phyloP scores from a whole-genome alignment of 1,140 invertebrate species.

The Drosophila melanogaster region Release_6_plus_ISO1_MT NC_004354.4:17434001-17434500 shows the following conservation, averaged over 20 bases:
- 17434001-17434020: no score
- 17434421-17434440: not conserved
- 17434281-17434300: conserved; percentile 48
- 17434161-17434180: conserved; percentile 9
- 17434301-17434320: conserved; percentile 27
- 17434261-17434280: conserved; percentile 44
- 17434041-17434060: no score
- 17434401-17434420: conserved; percentile 1
- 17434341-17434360: conserved; percentile 15
- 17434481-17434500: no score
- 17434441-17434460: not conserved
- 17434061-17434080: not conserved
- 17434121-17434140: conserved; percentile 8
- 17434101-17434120: not conserved
- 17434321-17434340: conserved; percentile 48
- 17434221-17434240: conserved; percentile 5
- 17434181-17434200: not conserved
- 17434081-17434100: no score
- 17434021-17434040: no score
- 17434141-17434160: conserved; percentile 33
- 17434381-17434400: not conserved
- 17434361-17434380: not conserved
- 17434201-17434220: conserved; percentile 4
- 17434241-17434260: conserved; percentile 52
- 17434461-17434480: not conserved